Evolutionary conservation across 2,888 invertebrate species (phyloP), one percentile per base, ranked within the genome.

Genomic region (Melanophora roralis): DNA sequence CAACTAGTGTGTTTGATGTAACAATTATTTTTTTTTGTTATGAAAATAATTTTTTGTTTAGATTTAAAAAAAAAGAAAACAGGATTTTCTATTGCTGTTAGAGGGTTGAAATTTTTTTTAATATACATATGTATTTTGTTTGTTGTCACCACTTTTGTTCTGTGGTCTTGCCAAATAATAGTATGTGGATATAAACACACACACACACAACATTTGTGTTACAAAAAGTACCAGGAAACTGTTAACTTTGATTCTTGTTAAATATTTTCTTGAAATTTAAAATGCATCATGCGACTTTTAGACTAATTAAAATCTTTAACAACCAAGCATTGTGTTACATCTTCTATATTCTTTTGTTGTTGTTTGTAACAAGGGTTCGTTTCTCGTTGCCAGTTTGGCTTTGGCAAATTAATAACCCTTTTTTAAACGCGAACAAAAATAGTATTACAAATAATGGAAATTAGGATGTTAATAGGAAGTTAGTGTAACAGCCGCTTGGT

Each of bases 211-310:
- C 36, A 36, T 1, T 36, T 45, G 2, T 19, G 19, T 45, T 11
- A 1, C 1, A 8, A 19, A 1, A 40, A 11, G 7, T 14, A 43
- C 51, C 32, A 9, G 34, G 43, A 12, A 14, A 34, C 43, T 49
- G 64, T 40, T 32, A 49, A 65, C 8, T 65, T 73, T 57, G 57
- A 57, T n/a, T 73, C 55, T 64, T 55, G 9, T 45, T 2, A 11
- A 45, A 45, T 62, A 57, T 23, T 69, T 23, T 68, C 14, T 57
- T 51, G 14, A 19, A 43, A 64, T 36, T 34, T 49, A 12, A 60
- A 60, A 68, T 75, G 60, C 75, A 75, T 79, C 74, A 71, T 79
- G 64, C 75, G 64, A 75, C 74, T 79, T 79, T 75, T 62, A 65
- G 68, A 65, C 59, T 79, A 79, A 79, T 75, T 75, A 71, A 73